Evolutionary conservation across 64 coral and sea anemone genomes (phyloP).

Genomic region (Trachythela sp.): DNA sequence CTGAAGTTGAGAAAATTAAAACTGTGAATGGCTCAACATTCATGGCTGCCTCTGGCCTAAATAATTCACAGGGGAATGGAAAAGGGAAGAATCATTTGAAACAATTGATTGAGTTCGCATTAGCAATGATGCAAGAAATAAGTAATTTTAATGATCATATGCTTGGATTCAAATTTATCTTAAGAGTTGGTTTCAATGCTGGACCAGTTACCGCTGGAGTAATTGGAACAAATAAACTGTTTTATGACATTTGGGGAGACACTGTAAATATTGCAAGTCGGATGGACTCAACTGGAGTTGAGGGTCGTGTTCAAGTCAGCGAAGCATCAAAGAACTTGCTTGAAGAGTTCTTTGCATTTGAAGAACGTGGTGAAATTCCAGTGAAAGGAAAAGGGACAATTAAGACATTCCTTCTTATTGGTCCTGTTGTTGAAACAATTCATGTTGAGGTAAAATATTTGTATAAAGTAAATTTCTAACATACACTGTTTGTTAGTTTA

Average conservation of each 20-base stretch:
- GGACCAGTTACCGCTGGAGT: constrained; percentile 96
- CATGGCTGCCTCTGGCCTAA: constrained; percentile 91
- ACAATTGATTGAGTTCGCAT: constrained; percentile 84
- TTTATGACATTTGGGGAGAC: constrained; percentile 99
- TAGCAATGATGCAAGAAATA: constrained; percentile 92
- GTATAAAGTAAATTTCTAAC: too few relatives aligned
- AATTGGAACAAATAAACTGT: constrained; percentile 87
- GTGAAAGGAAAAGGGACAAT: constrained; percentile 91
- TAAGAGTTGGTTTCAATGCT: constrained; percentile 86
- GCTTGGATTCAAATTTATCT: constrained; percentile 87
- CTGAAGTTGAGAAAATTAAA: constrained; percentile 98
- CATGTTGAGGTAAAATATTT: background rate
- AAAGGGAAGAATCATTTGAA: constrained; percentile 66
- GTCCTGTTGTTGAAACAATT: background rate
- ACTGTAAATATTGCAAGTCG: constrained; percentile 96
- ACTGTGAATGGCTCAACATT: constrained; percentile 98
- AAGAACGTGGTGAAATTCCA: constrained; percentile 78
- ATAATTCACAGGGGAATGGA: constrained; percentile 30
- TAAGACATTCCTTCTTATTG: constrained; percentile 78
- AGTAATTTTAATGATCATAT: constrained; percentile 89
- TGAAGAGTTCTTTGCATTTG: constrained; percentile 86
- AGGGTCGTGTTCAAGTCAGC: constrained; percentile 80
- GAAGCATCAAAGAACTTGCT: constrained; percentile 81
- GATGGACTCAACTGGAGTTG: constrained; percentile 92
- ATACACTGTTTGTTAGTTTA: too few relatives aligned